These are phyloP conservation scores for Temnothorax ravouxi DNA, from an alignment of 2,888 invertebrate species.

Conservation along the genomic window DNA sequence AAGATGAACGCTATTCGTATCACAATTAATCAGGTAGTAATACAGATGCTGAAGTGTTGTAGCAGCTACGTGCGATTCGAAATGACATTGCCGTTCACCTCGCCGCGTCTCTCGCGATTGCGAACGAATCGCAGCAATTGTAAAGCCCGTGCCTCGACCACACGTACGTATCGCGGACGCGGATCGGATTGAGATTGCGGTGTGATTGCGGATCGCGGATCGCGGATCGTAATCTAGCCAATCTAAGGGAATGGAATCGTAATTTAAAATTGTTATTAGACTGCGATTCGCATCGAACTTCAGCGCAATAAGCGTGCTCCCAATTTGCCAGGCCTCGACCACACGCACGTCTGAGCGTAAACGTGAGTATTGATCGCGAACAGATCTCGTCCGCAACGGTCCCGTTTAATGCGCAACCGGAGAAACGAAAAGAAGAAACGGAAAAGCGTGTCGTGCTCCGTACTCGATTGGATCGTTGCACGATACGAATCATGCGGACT, in stretches of 20 bases:
- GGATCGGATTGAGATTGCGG: no score
- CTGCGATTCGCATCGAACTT: conserved; percentile 17
- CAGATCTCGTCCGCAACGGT: conserved; percentile 33
- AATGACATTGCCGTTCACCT: conserved; percentile 12
- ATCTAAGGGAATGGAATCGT: conserved; percentile 24
- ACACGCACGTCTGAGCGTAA: conserved; percentile 32
- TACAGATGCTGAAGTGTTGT: neutral
- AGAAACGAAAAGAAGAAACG: conserved; percentile 5
- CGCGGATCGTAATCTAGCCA: no score
- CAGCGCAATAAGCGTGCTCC: conserved; percentile 29
- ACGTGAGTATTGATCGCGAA: conserved; percentile 44
- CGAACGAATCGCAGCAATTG: conserved; percentile 32
- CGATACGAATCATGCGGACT: neutral
- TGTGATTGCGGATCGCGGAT: no score
- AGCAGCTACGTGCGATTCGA: neutral
- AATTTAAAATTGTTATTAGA: conserved; percentile 32
- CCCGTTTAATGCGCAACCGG: conserved; percentile 13
- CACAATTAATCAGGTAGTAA: neutral
- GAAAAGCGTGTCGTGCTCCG: neutral
- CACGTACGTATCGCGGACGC: no score
- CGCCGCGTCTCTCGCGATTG: conserved; percentile 14
- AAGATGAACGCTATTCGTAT: conserved; percentile 6
- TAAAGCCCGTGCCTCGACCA: no score
- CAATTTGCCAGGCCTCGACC: conserved; percentile 27
- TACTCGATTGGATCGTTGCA: neutral